Base-by-base conservation (phyloP, 2,113 vertebrate species). In the Chunga burmeisteri region DNA sequence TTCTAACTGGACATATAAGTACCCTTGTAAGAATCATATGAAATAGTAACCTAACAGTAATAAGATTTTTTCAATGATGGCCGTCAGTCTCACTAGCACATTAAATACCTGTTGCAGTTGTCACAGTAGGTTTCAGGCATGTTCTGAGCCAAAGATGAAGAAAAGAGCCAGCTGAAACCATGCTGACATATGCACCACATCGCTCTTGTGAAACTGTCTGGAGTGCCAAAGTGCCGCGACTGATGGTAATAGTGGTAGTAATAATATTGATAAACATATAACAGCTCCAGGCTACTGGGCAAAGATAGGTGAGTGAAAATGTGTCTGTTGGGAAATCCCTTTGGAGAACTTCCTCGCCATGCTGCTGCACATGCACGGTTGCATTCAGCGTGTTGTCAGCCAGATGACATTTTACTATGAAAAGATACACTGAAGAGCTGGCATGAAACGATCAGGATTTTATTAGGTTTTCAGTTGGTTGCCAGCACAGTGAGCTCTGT, bases 221-320 rank as follows among this genome's bases (percentile, higher is more conserved):
- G 70, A 61, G 73, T 85, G 88, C 93, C 73, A 61, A 27, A 34
- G 65, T 65, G 50, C 72, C 0, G 0, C 86, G 84, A 81, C 62
- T 74, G 47, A 73, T 86, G 74, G 27, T 84, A 71, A 34, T 44
- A 70, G 73, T 53, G 75, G 73, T 86, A 80, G 80, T 85, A 94
- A 93, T 91, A 91, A 80, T 77, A 91, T 26, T 78, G 21, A 80
- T 92, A 94, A 95, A 91, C 77, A 67, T 52, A 4, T 21, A 81
- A 84, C 86, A 94, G 65, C 92, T 94, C 34, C 79, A 88, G 74
- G 78, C 90, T 92, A 34, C 71, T 94, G 90, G 90, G 80, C 86
- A 93, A 72, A 96, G 90, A 56, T 88, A 79, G 91, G 90, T 72
- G 73, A 88, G 49, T 71, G 77, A 75, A 96, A 81, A 65, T 2